Evolutionary conservation across 2,797 vertebrate species (phyloP), one percentile per base, ranked within the genome.

Genomic region (Acanthis flammea): DNA sequence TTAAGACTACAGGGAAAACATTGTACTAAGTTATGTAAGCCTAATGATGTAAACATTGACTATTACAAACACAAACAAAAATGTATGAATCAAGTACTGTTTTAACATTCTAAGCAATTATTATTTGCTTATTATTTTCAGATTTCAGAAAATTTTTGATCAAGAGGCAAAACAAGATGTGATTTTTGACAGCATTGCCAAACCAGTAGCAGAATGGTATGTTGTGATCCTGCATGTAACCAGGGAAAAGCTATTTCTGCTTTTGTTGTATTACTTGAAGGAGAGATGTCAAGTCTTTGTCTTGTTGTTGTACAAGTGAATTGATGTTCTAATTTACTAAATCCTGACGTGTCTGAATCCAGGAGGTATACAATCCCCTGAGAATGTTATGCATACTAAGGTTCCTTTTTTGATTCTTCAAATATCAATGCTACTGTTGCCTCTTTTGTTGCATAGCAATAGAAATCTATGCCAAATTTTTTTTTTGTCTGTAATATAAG

Each of bases 141-240:
- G 99, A 97, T 99, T 99, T 98, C 98, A 98, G 95, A 99, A 98
- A 88, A 98, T 99, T 88, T 99, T 99, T 95, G 98, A 99, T 98
- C 99, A 99, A 96, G 97, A 97, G 12, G 82, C 92, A 92, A 98
- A 98, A 94, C 99, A 99, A 97, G 99, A 99, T 53, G 98, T 98
- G n/a, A 92, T 99, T 95, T 99, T 99, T 97, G 98, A 99, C 93
- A 97, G 89, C 86, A 98, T 99, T 93, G 99, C 99, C 91, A 99
- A 98, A 94, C 99, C 99, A 76, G 99, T 99, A 53, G 99, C 98
- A 75, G 99, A 99, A 98, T 99, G 98, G 99, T 99, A 98, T 90
- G 97, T 95, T 80, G 68, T 95, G 87, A 76, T 85, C 72, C 67
- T 93, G 66, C 1, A 3, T 79, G 47, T 93, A 63, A 84, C 65